Evolutionary conservation across 2,888 invertebrate species (phyloP), one percentile per base, ranked within the genome.

Genomic region (Abrostola tripartita): DNA sequence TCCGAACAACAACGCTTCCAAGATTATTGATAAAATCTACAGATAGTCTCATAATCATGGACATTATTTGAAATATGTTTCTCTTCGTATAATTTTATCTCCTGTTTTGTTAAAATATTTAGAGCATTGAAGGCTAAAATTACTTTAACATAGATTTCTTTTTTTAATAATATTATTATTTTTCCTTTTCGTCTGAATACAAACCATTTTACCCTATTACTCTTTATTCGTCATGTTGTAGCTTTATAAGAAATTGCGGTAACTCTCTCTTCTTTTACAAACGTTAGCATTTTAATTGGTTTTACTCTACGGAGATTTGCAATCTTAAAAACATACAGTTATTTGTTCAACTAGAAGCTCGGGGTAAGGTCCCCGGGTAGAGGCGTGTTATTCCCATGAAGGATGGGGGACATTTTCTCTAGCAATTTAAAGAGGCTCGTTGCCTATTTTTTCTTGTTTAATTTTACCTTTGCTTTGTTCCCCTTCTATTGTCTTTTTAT

Each of bases 361-460:
- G 9, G 35, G 11, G 35, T 49, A 37, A 61, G 36, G 52, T 55
- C 44, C 24, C 44, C 52, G 49, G 57, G 14, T 57, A 42, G 54
- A 42, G 38, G 37, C 38, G 44, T 50, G 72, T 71, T 77, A 74
- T 78, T 77, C 73, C 71, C 71, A 71, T 81, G 81, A 81, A 78
- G 80, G 68, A 82, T 79, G 71, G 56, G 42, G 50, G 35, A 54
- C 11, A 42, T 76, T 82, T 72, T 77, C 76, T 80, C 71, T 65
- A 76, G 75, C 56, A 77, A 69, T 73, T 78, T 77, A 81, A 85
- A 84, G 77, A 87, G 86, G 88, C 83, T 80, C 81, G 85, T 76
- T 81, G 78, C 74, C 79, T 86, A 85, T 89, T 88, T 88, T 86
- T 87, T 83, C 81, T 81, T 84, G 81, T 88, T 89, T 87, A 90